Evolutionary conservation across 2,113 vertebrate genomes (phyloP).

Genomic region (Trematomus loennbergii): DNA sequence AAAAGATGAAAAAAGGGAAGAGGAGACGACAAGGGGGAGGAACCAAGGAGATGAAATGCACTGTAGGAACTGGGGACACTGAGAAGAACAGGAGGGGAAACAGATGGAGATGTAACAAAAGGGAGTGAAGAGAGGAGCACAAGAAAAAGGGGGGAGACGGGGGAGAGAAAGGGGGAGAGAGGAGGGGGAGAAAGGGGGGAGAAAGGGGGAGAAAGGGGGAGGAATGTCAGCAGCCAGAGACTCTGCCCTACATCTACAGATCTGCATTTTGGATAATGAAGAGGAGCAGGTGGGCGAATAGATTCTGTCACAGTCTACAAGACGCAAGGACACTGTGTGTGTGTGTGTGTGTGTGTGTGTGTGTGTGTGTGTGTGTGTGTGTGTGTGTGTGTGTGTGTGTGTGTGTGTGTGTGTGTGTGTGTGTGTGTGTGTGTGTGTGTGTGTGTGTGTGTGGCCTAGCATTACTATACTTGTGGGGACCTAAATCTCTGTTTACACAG

Average conservation of each 20-base stretch:
- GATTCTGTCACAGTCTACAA: slow-evolving; percentile 67
- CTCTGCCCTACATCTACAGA: slow-evolving; percentile 49
- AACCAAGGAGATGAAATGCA: not conserved
- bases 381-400: slow-evolving; percentile 16
- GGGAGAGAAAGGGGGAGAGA: not conserved
- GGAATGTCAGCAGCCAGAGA: slow-evolving; percentile 32
- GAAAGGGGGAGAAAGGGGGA: slow-evolving; percentile 1
- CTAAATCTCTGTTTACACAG: too few relatives aligned
- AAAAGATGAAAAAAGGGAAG: not conserved
- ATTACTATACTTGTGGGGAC: too few relatives aligned
- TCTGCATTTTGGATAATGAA: slow-evolving; percentile 60
- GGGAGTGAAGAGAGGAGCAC: slow-evolving; percentile 10
- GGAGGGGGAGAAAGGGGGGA: not conserved
- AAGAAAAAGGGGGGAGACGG: too few relatives aligned
- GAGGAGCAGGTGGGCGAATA: slow-evolving; percentile 65
- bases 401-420: too few relatives aligned
- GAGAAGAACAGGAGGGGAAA: slow-evolving; percentile 37
- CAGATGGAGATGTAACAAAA: slow-evolving; percentile 44
- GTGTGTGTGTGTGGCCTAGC: too few relatives aligned
- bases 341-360: slow-evolving; percentile 22
- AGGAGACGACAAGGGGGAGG: not conserved
- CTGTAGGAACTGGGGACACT: not conserved
- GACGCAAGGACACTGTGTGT: slow-evolving; percentile 30
- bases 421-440: too few relatives aligned
- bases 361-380: slow-evolving; percentile 11